Conservation (phyloP, 2,797 vertebrate species). For the Aulostomus chinensis region DNA sequence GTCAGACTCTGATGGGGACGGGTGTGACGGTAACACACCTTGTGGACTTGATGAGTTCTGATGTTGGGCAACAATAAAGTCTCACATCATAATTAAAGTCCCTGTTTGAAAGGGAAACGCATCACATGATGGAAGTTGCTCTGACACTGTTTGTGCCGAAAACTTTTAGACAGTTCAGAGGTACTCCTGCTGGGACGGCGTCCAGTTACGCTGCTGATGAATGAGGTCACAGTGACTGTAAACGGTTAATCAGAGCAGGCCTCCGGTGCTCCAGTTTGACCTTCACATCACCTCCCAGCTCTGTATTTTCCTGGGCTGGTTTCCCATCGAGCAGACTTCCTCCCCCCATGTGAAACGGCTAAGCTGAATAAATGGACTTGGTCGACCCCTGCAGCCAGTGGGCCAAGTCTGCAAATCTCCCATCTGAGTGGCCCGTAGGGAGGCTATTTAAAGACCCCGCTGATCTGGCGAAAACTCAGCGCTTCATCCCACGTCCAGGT, state of each 20-base stretch:
- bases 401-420: conserved; percentile 43
- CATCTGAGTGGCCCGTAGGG: conserved; percentile 38
- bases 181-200: no score
- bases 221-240: conserved; percentile 1
- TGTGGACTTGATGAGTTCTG: no score
- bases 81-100: no score
- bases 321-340: conserved; percentile 45
- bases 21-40: no score
- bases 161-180: no score
- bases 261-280: conserved; percentile 17
- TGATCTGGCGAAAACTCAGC: conserved; percentile 22
- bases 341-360: conserved; percentile 61
- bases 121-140: not conserved
- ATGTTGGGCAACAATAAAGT: no score
- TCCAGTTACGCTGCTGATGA: not conserved
- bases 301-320: conserved; percentile 22
- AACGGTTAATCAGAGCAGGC: conserved; percentile 29
- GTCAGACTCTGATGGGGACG: no score
- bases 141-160: not conserved
- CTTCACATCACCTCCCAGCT: conserved; percentile 26
- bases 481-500: conserved; percentile 1
- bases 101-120: no score
- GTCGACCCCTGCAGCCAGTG: conserved; percentile 33
- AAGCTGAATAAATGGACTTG: conserved; percentile 60
- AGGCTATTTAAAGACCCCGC: conserved; percentile 47